Base-by-base conservation (phyloP, 2,888 invertebrate genomes). In the Amphipyra tragopoginis region DNA sequence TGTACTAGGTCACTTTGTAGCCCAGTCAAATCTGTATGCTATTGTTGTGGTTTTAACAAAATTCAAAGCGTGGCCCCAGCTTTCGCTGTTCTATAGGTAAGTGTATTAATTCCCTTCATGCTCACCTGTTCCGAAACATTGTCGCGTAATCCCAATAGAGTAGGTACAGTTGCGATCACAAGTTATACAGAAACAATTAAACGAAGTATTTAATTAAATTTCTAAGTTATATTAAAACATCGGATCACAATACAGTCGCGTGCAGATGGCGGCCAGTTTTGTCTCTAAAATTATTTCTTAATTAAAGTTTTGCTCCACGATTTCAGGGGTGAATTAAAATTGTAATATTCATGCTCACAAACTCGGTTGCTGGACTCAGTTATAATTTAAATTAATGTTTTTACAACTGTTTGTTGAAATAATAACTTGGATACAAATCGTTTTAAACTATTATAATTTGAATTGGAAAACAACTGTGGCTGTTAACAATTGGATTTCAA, bases 271-370 rank as follows among this genome's bases (percentile, higher is more conserved):
- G 64, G 54, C 62, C 78, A 75, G 69, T 70, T 65, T 65, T 79
- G 75, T 80, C 79, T 77, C 52, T 56, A 65, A 69, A 80, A 80
- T 81, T 72, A 82, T 81, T 75, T 77, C 83, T 81, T 84, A 80
- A 84, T 84, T 84, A 84, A 83, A 80, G 68, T 82, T 76, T 72
- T 51, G 66, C 55, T 49, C 49, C 48, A 58, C 63, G 13, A 52
- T 70, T 71, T 61, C 58, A 45, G 50, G 59, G 52, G 67, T 68
- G 63, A 64, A 72, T 79, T 79, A 77, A 77, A 77, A 72, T 80
- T 70, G 63, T 66, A 72, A 75, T 72, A 78, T 80, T 77, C 62
- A 52, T 65, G 66, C 47, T 68, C 44, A 38, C 29, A 34, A 53
- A 63, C 48, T 56, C 45, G 3, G 11, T 21, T 21, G 21, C 14